These are phyloP conservation scores for Orchesella flavescens DNA, from an alignment of 2,888 invertebrate genomes.

Conservation along the genomic window DNA sequence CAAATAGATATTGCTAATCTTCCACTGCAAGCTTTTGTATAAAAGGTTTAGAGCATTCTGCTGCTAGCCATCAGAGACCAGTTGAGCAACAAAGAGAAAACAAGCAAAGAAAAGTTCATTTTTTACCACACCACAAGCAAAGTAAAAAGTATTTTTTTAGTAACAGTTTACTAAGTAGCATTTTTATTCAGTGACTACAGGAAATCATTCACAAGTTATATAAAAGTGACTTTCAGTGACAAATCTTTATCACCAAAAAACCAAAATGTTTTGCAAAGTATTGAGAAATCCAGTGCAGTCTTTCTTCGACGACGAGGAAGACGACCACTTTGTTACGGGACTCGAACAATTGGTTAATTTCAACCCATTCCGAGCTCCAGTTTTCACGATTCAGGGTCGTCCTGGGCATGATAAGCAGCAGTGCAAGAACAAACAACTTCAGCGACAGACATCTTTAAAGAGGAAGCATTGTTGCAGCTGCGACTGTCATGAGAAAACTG, in stretches of 20 bases:
- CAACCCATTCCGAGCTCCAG: not conserved
- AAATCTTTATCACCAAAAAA: not conserved
- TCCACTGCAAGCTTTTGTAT: too few relatives aligned
- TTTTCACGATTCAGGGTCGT: not conserved
- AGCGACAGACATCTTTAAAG: not conserved
- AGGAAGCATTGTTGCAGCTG: not conserved
- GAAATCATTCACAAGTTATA: too few relatives aligned
- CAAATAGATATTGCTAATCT: too few relatives aligned
- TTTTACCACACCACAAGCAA: too few relatives aligned
- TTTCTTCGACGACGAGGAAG: not conserved
- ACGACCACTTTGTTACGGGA: not conserved
- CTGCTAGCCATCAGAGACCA: not conserved
- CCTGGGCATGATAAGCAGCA: not conserved
- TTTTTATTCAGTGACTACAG: not conserved
- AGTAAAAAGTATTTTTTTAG: not conserved
- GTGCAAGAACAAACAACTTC: not conserved
- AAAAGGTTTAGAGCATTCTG: too few relatives aligned
- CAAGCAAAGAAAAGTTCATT: not conserved
- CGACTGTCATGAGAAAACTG: not conserved
- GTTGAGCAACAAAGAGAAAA: not conserved
- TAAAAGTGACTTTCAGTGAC: too few relatives aligned
- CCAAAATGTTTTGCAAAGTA: slow-evolving; percentile 5
- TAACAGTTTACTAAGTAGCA: not conserved
- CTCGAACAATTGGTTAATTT: not conserved
- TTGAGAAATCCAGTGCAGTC: not conserved